phyloP scores from a whole-genome alignment of 2,888 invertebrate genomes.

The Amphipyra berbera region DNA sequence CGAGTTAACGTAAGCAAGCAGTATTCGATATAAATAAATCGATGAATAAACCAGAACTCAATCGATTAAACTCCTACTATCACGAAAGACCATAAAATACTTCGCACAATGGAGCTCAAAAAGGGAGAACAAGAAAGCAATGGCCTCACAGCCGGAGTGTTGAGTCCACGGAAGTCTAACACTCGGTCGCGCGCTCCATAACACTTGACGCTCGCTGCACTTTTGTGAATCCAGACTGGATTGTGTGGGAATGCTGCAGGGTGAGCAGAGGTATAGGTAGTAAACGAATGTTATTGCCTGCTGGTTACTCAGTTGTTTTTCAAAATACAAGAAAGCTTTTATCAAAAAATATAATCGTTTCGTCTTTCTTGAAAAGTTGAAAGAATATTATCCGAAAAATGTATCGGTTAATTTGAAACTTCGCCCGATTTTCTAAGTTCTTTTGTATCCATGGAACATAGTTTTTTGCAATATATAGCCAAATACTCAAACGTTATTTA shows the following conservation, averaged over 20 bases:
- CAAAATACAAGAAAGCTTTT: too few species aligned
- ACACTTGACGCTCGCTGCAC: slow-evolving; percentile 59
- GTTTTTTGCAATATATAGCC: too few species aligned
- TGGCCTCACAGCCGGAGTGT: slow-evolving; percentile 62
- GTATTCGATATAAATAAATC: background rate
- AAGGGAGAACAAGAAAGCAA: slow-evolving; percentile 56
- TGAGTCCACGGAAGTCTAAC: slow-evolving; percentile 70
- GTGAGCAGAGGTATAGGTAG: background rate
- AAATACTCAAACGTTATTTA: too few species aligned
- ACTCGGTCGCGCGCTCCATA: slow-evolving; percentile 64
- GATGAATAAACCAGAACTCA: slow-evolving; percentile 1
- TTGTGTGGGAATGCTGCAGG: slow-evolving; percentile 7
- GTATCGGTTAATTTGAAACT: too few species aligned
- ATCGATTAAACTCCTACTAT: slow-evolving; percentile 13
- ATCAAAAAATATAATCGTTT: too few species aligned
- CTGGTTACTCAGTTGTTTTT: too few species aligned
- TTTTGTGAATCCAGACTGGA: slow-evolving; percentile 41
- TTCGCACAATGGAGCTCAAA: slow-evolving; percentile 36
- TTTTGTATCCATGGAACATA: too few species aligned
- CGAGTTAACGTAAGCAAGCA: background rate
- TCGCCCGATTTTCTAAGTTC: too few species aligned
- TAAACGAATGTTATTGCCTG: too few species aligned
- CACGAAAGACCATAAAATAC: slow-evolving; percentile 43
- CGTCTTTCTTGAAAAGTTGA: too few species aligned
- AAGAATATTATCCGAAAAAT: too few species aligned